Evolutionary conservation across 2,113 vertebrate species (phyloP), one percentile per base, ranked within the genome.

Genomic region (Pelvicachromis taeniatus): DNA sequence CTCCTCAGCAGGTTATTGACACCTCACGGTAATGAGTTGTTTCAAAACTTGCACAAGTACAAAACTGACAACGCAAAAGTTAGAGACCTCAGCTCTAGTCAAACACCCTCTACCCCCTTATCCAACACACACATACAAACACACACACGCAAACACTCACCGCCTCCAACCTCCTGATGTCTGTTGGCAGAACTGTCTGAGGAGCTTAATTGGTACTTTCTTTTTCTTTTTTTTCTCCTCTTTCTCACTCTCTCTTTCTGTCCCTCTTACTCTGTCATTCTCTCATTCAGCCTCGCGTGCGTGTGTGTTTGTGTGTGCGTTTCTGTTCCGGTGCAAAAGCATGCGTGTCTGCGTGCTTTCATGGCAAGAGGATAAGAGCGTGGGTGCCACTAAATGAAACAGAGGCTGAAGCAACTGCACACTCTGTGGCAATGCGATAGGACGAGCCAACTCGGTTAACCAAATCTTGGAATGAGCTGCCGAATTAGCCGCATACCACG

Each of bases 181-280:
- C 87, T 92, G 87, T 87, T 94, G 90, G 90, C 88, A 88, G 88
- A 80, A 80, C 61, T 56, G 91, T 93, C 87, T 89, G 87, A 92
- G 89, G 85, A 94, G 88, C 85, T 89, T 88, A 89, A 94, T 93
- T 93, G 93, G 91, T 89, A 88, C 87, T 91, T 93, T 93, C 87
- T 90, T 84, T 89, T 91, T 89, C n/a, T 91, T 87, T 88, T 63
- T 63, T 63, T 63, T 63, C 83, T 84, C 86, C 85, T 83, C 56
- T 83, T 82, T 83, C 80, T 54, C 85, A n/a, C 58, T 85, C 85
- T 48, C 77, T 84, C 79, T 80, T 63, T 81, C 38, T 89, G 45
- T 77, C 77, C 68, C 79, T 86, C 78, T 75, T 58, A 87, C 88
- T 88, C 52, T 85, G 75, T 83, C 87, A 85, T 80, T 87, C 65